Evolutionary conservation across 2,113 vertebrate species (phyloP), one percentile per base, ranked within the genome.

Genomic region (Seriola aureovittata): DNA sequence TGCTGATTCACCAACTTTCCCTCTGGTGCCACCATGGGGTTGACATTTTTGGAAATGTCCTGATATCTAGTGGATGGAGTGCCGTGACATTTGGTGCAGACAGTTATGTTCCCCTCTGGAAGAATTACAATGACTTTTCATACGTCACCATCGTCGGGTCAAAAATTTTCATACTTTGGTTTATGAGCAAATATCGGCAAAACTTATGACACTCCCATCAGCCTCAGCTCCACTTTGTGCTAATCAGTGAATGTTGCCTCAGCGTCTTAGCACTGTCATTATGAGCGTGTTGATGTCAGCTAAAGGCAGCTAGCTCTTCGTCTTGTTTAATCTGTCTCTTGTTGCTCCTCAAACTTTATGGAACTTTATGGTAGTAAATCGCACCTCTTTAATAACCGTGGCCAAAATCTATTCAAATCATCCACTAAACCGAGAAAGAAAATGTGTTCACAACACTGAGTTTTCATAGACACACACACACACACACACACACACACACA

Each of bases 361-460:
- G 34, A 50, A n/a, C 14, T 52, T 16, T 29, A 10, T 46, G 44
- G 25, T 1, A 55, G 1, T 68, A 36, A 9, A 58, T 16, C 0
- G 13, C 58, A 32, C 11, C 40, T 42, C 48, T 68, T 48, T 55
- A 54, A 57, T 68, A 72, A 57, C 32, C 23, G 38, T 23, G 38
- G 48, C 52, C 1, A 54, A n/a, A 74, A 38, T 70, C 25, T n/a
- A 10, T 50, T 60, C 10, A 69, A 65, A 60, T 38, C 16, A 9
- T 16, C 34, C 44, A 52, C 63, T 40, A 17, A 52, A 25, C 62
- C 17, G 60, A 38, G 62, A 42, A 36, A 44, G 79, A 57, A 71
- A 52, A 52, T 19, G 46, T 54, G 69, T 40, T 63, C 55, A 52
- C 67, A 46, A 46, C 48, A 25, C 17, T 44, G 40, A 25, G 52